Conservation (phyloP, 2,888 invertebrate genomes). For the Dysmachus trigonus region DNA sequence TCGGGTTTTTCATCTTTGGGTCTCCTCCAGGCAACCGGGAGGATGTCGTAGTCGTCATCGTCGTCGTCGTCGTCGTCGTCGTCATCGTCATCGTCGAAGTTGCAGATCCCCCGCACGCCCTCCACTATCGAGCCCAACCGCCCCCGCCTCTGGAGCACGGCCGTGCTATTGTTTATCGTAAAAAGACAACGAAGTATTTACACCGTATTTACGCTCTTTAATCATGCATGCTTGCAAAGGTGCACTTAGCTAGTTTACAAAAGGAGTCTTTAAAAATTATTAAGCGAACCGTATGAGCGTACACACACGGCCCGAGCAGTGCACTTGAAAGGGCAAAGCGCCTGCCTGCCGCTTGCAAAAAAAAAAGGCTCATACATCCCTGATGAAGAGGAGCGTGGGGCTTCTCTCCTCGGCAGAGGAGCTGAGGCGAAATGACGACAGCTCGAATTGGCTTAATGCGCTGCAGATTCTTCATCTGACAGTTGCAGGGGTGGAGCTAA, state of each 20-base stretch:
- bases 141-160: not conserved
- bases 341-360: too few relatives aligned
- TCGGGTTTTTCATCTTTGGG: not conserved
- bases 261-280: slow-evolving; percentile 33
- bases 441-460: slow-evolving; percentile 39
- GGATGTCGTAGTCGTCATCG: not conserved
- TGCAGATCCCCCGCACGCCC: not conserved
- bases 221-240: slow-evolving; percentile 44
- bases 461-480: slow-evolving; percentile 33
- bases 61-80: not conserved
- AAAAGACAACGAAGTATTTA: slow-evolving; percentile 47
- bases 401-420: not conserved
- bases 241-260: slow-evolving; percentile 39
- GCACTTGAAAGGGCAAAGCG: slow-evolving; percentile 27
- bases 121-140: not conserved
- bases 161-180: slow-evolving; percentile 44
- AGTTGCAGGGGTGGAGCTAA: slow-evolving; percentile 24
- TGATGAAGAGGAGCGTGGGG: not conserved
- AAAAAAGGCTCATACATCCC: slow-evolving; percentile 6
- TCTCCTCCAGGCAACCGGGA: not conserved
- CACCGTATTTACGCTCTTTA: slow-evolving; percentile 45
- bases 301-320: not conserved
- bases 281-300: not conserved
- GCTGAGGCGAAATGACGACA: slow-evolving; percentile 29
- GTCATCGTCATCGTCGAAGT: not conserved